These are phyloP conservation scores for Cryptocephalus moraei DNA, from an alignment of 2,888 invertebrate species.

Conservation along the genomic window DNA sequence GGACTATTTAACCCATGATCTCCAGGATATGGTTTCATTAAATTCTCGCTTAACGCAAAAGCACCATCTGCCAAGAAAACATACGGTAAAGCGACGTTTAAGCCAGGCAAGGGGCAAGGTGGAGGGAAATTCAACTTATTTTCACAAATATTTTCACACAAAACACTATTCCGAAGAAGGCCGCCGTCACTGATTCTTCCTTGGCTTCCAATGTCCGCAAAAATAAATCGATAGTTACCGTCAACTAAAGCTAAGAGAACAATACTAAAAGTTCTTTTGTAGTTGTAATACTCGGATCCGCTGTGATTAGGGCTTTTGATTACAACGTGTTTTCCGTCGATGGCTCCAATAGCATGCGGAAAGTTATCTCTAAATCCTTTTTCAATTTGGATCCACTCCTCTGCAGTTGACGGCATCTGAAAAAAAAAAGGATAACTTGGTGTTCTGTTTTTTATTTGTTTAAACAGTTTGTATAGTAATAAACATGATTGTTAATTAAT, in stretches of 20 bases:
- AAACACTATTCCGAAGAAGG: conserved; percentile 15
- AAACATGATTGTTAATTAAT: no score
- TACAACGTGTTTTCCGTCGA: conserved; percentile 25
- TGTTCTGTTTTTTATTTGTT: no score
- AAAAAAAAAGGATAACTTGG: conserved; percentile 4
- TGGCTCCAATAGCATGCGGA: no score
- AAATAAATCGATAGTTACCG: conserved; percentile 29
- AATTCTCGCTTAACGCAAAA: conserved; percentile 10
- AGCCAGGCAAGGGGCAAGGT: conserved; percentile 2
- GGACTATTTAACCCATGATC: conserved; percentile 10
- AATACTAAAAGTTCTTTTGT: conserved; percentile 26
- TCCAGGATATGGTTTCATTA: conserved; percentile 21
- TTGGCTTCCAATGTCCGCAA: conserved; percentile 25
- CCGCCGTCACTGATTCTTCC: conserved; percentile 26
- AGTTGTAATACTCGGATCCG: conserved; percentile 24
- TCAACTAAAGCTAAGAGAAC: no score
- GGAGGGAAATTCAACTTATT: conserved; percentile 7
- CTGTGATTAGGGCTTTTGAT: conserved; percentile 20
- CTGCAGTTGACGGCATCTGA: conserved; percentile 6
- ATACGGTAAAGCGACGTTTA: conserved; percentile 2
- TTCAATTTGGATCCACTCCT: conserved; percentile 5
- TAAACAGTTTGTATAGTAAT: no score
- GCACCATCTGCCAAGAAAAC: no score
- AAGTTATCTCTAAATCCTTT: conserved; percentile 12
- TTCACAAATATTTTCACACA: conserved; percentile 11